Base-by-base conservation (phyloP, 1,140 invertebrate species). In the Hetaerina americana region DNA sequence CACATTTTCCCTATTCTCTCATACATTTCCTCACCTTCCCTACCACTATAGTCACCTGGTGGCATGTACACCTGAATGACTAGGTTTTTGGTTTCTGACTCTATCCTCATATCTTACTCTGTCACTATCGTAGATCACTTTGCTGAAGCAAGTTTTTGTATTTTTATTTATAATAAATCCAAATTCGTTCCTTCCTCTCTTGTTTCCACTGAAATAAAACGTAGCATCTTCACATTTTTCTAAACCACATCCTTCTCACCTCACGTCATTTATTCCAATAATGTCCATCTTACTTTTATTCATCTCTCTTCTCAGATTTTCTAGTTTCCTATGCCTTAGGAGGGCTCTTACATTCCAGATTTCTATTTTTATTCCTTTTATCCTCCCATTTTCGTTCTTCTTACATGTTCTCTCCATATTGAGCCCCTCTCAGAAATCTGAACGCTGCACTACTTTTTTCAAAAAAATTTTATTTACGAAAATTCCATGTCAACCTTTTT, bases 321-420 rank as follows among this genome's bases (percentile, higher is more conserved):
- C 31, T 40, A 40, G 18, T 18, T 40, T 40, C 18, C 6, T 18
- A 8, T 40, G 6, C 31, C 18, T 40, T 22, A 18, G n/a, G 70
- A 18, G 26, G 68, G 69, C 5, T 31, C 69, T 70, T 22, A 69
- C 66, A 83, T 85, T 73, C 88, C 85, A 40, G 18, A 40, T 40
- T 40, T 18, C 31, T 40, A 40, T 8, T 40, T 18, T 40, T 40
- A 40, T 40, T 40, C 31, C 18, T 18, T 40, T 40, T 8, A 6
- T 40, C 31, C 18, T 40, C 31, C 18, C 31, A 40, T 40, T 40
- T 40, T n/a, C n/a, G n/a, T n/a, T n/a, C n/a, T n/a, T n/a, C n/a
- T n/a, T n/a, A n/a, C n/a, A n/a, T n/a, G n/a, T n/a, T n/a, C n/a
- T n/a, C n/a, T n/a, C n/a, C n/a, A n/a, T n/a, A n/a, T n/a, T n/a